A percentile compares a stretch with the other conserved stretches of the same genome.
phyloP scores from a whole-genome alignment of 2,888 invertebrate genomes.

The Cephus runcator region DNA sequence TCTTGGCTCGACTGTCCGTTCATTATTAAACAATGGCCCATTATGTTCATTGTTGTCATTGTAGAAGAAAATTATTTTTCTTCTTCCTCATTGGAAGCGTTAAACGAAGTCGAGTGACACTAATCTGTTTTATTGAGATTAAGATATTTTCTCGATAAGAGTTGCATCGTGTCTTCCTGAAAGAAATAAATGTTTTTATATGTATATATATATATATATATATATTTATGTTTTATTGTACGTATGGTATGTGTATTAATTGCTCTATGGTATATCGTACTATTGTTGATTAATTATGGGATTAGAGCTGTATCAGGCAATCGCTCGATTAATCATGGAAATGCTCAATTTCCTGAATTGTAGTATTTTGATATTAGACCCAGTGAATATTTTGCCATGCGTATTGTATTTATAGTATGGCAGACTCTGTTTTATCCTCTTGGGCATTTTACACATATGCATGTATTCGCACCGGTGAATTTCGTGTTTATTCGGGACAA shows the following conservation, averaged over 20 bases:
- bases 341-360: no score
- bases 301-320: no score
- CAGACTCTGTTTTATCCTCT: not conserved
- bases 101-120: not conserved
- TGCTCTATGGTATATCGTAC: not conserved
- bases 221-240: not conserved
- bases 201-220: not conserved
- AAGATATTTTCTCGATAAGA: conserved; percentile 8
- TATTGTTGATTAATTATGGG: no score
- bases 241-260: not conserved
- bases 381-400: no score
- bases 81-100: conserved; percentile 21
- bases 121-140: not conserved
- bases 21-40: conserved; percentile 19
- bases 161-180: conserved; percentile 1
- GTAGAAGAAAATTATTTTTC: not conserved
- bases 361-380: no score
- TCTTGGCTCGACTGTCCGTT: not conserved
- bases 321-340: no score
- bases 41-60: conserved; percentile 23
- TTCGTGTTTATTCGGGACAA: not conserved
- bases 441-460: not conserved
- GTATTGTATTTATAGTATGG: no score
- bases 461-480: not conserved
- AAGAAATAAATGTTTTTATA: not conserved